Evolutionary conservation across 2,888 invertebrate species (phyloP).

Genomic region (Platypus cylindrus): DNA sequence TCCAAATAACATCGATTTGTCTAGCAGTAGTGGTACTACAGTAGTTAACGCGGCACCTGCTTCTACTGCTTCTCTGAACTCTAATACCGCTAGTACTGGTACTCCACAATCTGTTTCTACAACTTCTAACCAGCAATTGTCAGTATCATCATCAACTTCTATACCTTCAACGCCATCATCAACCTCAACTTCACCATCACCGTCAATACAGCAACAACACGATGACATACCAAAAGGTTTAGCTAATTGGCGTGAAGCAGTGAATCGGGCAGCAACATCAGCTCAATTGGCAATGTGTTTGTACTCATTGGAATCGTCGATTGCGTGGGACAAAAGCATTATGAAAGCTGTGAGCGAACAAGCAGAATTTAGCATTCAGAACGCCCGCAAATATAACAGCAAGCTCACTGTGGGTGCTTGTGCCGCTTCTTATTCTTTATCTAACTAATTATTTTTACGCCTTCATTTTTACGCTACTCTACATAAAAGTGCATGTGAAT

Average conservation of each 20-base stretch:
- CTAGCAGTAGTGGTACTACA: conserved; percentile 39
- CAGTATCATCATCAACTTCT: neutral
- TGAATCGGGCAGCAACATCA: conserved; percentile 69
- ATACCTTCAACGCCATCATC: conserved; percentile 4
- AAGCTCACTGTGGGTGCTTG: conserved; percentile 38
- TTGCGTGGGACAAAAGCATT: conserved; percentile 98
- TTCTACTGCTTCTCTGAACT: too few species aligned
- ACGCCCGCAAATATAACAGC: conserved; percentile 39
- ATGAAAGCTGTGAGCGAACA: conserved; percentile 91
- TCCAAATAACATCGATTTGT: conserved; percentile 3
- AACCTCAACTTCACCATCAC: conserved; percentile 8
- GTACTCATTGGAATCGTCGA: conserved; percentile 78
- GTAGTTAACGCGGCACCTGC: too few species aligned
- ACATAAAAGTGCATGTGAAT: conserved; percentile 15
- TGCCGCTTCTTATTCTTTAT: conserved; percentile 9
- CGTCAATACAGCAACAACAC: conserved; percentile 10
- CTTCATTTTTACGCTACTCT: conserved; percentile 15
- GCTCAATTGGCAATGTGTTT: conserved; percentile 85
- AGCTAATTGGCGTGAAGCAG: conserved; percentile 81
- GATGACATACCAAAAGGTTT: conserved; percentile 65
- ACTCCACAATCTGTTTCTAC: too few species aligned
- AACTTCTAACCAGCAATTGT: conserved; percentile 1
- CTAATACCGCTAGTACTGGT: too few species aligned
- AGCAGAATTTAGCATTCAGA: conserved; percentile 36
- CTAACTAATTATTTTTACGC: too few species aligned